Base-by-base conservation (phyloP, 2,797 vertebrate species). In the Tangara arthus region DNA sequence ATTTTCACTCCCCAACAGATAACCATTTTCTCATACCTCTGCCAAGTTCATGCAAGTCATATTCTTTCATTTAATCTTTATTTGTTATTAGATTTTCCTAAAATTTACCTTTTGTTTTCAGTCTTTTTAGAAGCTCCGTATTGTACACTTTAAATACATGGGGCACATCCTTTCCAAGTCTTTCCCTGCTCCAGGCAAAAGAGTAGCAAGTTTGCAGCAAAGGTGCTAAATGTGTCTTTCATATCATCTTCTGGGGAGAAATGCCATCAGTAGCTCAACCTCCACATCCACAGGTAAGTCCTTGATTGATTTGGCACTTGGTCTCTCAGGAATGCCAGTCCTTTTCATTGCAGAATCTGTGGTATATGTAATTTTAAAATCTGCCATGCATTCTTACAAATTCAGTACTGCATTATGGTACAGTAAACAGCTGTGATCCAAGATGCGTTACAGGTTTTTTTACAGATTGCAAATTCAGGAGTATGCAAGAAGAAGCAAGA, bases 21-120 rank as follows among this genome's bases (percentile, higher is more conserved):
- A 91, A 87, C 15, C 17, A 35, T 94, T 89, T 90, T 95, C 12
- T 77, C n/a, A 75, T 93, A 73, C 23, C 9, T 77, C 72, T 87
- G 49, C 71, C 83, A 90, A 85, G 83, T 85, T 95, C 68, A 71
- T 44, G 9, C 18, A 73, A 87, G 60, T 46, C 14, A 20, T 82
- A 55, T 70, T 82, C 12, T 70, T 95, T 93, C 68, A 86, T 82
- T 95, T 90, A 8, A 61, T 70, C 47, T 80, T 82, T 65, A 78
- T 71, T 93, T 90, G 26, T 46, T 90, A 46, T 30, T 84, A 84
- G 27, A 26, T 56, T 89, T 61, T 71, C 20, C 52, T 77, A 35
- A 83, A 83, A 49, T 68, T 82, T 61, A 8, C 12, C 10, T 82
- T 93, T 79, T 87, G 34, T 42, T 76, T 84, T 73, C 34, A 55